Evolutionary conservation across 1,140 invertebrate genomes (phyloP), one percentile per base, ranked within the genome.

Genomic region (Cotesia typhae): DNA sequence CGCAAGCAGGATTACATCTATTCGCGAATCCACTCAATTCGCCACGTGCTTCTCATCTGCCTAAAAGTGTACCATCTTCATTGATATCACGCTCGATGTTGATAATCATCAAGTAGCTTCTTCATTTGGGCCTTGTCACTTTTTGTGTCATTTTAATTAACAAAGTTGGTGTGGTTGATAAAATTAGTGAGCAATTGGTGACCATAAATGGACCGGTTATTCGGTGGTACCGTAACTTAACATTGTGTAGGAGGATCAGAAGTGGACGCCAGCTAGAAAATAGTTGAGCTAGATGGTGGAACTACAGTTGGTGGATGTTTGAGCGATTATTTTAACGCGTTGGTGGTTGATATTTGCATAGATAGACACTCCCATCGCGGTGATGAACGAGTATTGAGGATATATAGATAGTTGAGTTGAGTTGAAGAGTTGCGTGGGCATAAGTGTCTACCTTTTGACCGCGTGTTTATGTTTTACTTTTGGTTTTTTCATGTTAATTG

Each of bases 1-100:
- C 77, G 80, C 81, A 83, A 80, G 81, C 77, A 77, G 81, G 83
- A 79, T 83, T 85, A 80, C 81, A 79, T 77, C 79, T 79, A 84
- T 79, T 75, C 74, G 69, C 66, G 66, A 65, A 74, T 74, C 73
- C 72, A 73, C 73, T 77, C 75, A 69, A 55, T 52, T 52, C 60
- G 74, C 83, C 82, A 85, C 82, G 83, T 85, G 82, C 78, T 74
- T 74, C 55, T 17, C 6, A 10, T 51, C 9, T 28, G 28, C 28
- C 28, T 28, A 28, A 28, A 28, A 28, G 28, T 28, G 28, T 28
- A 2, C 28, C 28, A 28, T 28, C 28, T 28, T 28, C 28, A 0
- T 28, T 28, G 28, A 28, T 28, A 28, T 28, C 28, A 28, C 28
- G 28, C 1, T 28, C 28, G 3, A 28, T 28, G 28, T 28, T 28